Evolutionary conservation across 1,140 invertebrate genomes (phyloP).

Genomic region (Hirudo medicinalis): DNA sequence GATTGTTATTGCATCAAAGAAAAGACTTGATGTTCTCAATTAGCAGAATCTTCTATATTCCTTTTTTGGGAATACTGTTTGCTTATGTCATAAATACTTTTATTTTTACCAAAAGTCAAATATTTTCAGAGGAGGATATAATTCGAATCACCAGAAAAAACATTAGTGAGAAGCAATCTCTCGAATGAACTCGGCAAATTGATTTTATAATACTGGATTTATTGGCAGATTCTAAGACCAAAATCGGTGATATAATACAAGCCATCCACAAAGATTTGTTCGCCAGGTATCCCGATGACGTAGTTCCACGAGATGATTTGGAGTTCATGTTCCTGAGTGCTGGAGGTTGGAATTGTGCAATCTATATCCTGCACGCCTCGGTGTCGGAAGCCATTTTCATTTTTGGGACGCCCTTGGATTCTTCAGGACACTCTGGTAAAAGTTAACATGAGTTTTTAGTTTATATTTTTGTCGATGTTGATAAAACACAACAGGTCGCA

Average conservation of each 20-base stretch:
- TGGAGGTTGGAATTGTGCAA: slow-evolving; percentile 40
- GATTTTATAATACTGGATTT: no score
- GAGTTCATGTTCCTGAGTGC: slow-evolving; percentile 41
- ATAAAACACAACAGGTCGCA: slow-evolving; percentile 30
- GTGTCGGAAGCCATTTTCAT: slow-evolving; percentile 40
- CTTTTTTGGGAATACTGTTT: no score
- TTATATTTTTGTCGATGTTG: no score
- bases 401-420: slow-evolving; percentile 39
- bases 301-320: slow-evolving; percentile 30
- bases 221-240: no score
- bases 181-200: no score
- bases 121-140: slow-evolving; percentile 28
- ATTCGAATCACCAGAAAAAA: slow-evolving; percentile 29
- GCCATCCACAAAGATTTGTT: slow-evolving; percentile 29
- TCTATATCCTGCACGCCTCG: slow-evolving; percentile 38
- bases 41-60: no score
- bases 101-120: slow-evolving; percentile 27
- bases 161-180: slow-evolving; percentile 24
- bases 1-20: no score
- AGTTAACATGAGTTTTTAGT: neutral
- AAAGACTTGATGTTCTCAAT: no score
- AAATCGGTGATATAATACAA: neutral
- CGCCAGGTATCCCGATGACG: slow-evolving; percentile 32
- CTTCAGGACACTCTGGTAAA: slow-evolving; percentile 38
- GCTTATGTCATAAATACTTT: no score